Conservation (phyloP, 1,140 invertebrate genomes). For the Oryctes rhinoceros region DNA sequence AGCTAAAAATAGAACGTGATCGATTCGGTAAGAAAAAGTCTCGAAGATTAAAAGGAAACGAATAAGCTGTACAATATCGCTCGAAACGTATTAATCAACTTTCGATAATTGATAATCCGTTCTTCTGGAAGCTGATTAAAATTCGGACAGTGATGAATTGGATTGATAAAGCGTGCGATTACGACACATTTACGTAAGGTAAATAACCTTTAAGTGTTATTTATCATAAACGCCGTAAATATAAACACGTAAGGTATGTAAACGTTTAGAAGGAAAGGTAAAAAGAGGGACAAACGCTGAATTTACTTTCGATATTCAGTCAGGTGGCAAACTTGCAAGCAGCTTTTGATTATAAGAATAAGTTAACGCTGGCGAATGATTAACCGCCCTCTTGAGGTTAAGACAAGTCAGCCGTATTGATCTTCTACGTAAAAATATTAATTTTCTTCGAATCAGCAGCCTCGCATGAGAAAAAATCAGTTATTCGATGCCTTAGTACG, state of each 20-base stretch:
- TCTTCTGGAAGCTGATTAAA: not conserved
- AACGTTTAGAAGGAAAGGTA: not conserved
- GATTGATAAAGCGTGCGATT: not conserved
- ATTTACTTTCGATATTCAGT: too few species aligned
- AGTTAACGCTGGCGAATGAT: too few species aligned
- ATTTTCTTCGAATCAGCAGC: too few species aligned
- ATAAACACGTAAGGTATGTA: not conserved
- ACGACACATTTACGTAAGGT: not conserved
- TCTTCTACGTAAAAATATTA: too few species aligned
- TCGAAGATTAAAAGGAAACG: too few species aligned
- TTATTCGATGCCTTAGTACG: too few species aligned
- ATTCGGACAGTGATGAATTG: constrained; percentile 3
- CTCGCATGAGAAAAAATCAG: too few species aligned
- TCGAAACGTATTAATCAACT: constrained; percentile 5
- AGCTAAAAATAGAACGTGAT: constrained; percentile 10
- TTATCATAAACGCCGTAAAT: not conserved
- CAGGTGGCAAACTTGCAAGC: too few species aligned
- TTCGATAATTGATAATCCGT: not conserved
- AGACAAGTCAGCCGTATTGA: too few species aligned
- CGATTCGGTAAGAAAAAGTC: not conserved
- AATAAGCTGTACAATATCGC: not conserved
- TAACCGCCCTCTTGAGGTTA: too few species aligned
- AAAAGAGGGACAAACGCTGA: too few species aligned
- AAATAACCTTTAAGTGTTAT: constrained; percentile 5
- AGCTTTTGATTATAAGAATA: too few species aligned